Evolutionary conservation across 2,797 vertebrate species (phyloP).

Genomic region (Enteromius radiatus): DNA sequence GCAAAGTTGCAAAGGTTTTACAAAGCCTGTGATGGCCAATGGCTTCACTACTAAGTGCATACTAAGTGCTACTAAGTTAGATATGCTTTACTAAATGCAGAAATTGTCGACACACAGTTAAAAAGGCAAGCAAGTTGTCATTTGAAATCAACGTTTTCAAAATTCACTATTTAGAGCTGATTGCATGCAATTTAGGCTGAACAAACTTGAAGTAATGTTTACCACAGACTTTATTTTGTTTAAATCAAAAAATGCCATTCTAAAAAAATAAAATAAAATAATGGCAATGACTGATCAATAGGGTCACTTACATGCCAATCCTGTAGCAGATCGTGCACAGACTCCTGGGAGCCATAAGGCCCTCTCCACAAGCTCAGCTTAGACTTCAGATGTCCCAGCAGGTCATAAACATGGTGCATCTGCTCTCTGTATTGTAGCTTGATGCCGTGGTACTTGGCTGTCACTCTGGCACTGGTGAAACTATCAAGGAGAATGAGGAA

Average conservation of each 20-base stretch:
- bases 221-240: neutral
- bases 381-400: slow-evolving; percentile 71
- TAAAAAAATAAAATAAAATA: neutral
- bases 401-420: slow-evolving; percentile 73
- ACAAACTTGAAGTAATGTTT: neutral
- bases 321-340: slow-evolving; percentile 72
- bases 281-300: neutral
- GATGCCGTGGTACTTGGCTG: slow-evolving; percentile 74
- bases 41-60: neutral
- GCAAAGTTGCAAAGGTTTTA: neutral
- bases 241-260: neutral
- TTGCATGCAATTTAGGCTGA: neutral
- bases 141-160: neutral
- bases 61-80: too few species aligned
- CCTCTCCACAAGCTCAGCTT: slow-evolving; percentile 82
- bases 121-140: neutral
- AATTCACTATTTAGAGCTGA: neutral
- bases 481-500: slow-evolving; percentile 66
- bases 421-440: slow-evolving; percentile 81
- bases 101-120: neutral
- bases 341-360: slow-evolving; percentile 79
- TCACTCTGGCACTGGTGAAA: slow-evolving; percentile 74
- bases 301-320: slow-evolving; percentile 84
- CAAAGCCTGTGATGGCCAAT: neutral
- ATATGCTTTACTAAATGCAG: neutral